Evolutionary conservation across 2,113 vertebrate genomes (phyloP).

Genomic region (Beaufortia kweichowensis): DNA sequence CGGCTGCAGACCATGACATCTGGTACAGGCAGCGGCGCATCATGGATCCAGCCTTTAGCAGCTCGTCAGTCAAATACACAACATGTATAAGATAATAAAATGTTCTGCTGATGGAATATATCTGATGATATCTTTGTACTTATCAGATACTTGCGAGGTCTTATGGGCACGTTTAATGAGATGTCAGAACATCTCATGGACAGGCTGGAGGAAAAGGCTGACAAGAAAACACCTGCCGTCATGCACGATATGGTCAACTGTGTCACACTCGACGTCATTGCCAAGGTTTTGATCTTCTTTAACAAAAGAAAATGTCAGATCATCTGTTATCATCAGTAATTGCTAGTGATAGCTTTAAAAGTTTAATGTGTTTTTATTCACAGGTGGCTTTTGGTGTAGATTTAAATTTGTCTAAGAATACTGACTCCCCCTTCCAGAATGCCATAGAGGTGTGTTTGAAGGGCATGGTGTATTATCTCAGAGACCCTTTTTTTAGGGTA

Average conservation of each 20-base stretch:
- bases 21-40: conserved; percentile 88
- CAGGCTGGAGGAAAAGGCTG: conserved; percentile 58
- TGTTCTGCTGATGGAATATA: too few species aligned
- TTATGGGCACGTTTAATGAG: conserved; percentile 70
- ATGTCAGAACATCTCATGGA: conserved; percentile 68
- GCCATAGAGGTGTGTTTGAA: conserved; percentile 78
- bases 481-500: conserved; percentile 71
- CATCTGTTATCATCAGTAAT: too few species aligned
- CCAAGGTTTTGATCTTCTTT: conserved; percentile 58
- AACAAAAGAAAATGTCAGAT: too few species aligned
- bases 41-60: conserved; percentile 89
- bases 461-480: conserved; percentile 66
- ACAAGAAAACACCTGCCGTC: conserved; percentile 50
- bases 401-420: conserved; percentile 71
- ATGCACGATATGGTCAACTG: conserved; percentile 67
- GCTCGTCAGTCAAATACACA: conserved; percentile 70
- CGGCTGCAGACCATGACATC: conserved; percentile 75
- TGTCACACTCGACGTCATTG: conserved; percentile 71
- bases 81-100: not conserved
- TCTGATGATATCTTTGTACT: not conserved
- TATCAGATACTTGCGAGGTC: conserved; percentile 68
- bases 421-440: conserved; percentile 71
- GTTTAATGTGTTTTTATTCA: not conserved
- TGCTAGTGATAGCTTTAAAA: too few species aligned
- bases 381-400: conserved; percentile 88